A percentile compares a stretch with the other conserved stretches of the same genome.
phyloP scores from a whole-genome alignment of 2,797 vertebrate genomes.

The Artibeus lituratus region DNA sequence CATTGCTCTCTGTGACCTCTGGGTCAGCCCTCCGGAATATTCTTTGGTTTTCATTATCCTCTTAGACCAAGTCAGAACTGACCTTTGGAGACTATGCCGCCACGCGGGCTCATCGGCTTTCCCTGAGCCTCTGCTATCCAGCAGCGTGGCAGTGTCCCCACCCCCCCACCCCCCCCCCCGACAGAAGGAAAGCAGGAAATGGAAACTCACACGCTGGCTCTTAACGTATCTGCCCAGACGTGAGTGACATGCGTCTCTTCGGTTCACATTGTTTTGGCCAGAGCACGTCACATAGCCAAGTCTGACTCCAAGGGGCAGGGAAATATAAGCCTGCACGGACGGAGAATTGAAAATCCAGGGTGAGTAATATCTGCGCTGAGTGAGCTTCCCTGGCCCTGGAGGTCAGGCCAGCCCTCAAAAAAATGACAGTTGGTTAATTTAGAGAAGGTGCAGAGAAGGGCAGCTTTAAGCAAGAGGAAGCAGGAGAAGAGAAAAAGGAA shows the following conservation, averaged over 20 bases:
- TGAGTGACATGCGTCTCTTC: not conserved
- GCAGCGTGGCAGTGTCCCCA: fast-evolving
- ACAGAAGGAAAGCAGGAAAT: not conserved
- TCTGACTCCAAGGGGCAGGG: not conserved
- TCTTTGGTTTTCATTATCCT: not conserved
- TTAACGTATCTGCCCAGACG: not conserved
- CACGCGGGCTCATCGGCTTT: not conserved
- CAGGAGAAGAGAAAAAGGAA: not conserved
- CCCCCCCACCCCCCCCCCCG: too few relatives aligned
- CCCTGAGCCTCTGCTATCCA: not conserved
- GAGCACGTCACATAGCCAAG: not conserved
- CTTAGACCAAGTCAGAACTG: not conserved
- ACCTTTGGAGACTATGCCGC: not conserved
- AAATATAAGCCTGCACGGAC: not conserved
- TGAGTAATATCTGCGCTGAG: not conserved
- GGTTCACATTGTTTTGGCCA: not conserved
- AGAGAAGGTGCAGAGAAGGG: not conserved
- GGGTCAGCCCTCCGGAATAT: not conserved
- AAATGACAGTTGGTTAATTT: not conserved
- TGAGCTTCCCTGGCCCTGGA: not conserved
- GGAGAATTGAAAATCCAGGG: not conserved
- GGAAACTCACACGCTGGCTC: not conserved
- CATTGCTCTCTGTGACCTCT: not conserved
- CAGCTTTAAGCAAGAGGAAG: not conserved
- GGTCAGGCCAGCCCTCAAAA: not conserved